These are phyloP conservation scores for Heterohyrax brucei DNA, from an alignment of 2,797 vertebrate genomes.

Conservation along the genomic window DNA sequence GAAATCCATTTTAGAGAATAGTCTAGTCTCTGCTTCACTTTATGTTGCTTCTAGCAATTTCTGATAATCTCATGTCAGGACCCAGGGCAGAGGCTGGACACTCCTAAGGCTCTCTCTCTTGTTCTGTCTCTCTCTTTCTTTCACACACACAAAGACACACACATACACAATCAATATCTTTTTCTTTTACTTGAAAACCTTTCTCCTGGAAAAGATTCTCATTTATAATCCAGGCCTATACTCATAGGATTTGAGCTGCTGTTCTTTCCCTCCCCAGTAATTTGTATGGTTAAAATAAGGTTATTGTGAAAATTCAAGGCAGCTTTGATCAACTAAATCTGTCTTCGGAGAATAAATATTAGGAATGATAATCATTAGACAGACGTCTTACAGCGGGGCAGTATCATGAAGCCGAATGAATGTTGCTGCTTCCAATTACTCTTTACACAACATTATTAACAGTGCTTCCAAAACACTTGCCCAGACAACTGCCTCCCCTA, in stretches of 20 bases:
- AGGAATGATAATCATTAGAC: background rate
- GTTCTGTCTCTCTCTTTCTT: background rate
- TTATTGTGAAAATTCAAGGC: background rate
- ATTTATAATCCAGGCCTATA: background rate
- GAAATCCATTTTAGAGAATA: background rate
- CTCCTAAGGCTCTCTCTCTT: background rate
- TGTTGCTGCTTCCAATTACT: background rate
- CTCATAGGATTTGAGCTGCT: background rate
- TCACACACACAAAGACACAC: too few species aligned
- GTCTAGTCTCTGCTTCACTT: background rate
- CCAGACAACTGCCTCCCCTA: background rate
- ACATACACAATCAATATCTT: background rate
- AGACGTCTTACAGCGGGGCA: background rate
- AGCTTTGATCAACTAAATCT: background rate
- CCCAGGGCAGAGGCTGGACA: background rate
- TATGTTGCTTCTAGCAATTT: background rate
- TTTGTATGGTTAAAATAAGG: background rate
- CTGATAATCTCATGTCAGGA: background rate
- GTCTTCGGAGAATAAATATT: conserved; percentile 25
- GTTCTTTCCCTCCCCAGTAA: background rate
- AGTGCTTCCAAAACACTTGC: background rate
- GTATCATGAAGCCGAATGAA: background rate
- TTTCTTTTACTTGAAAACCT: background rate
- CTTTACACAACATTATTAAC: too few species aligned
- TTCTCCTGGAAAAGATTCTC: background rate